Base-by-base conservation (phyloP, 2,797 vertebrate species). In the Tenualosa thibaudeaui region DNA sequence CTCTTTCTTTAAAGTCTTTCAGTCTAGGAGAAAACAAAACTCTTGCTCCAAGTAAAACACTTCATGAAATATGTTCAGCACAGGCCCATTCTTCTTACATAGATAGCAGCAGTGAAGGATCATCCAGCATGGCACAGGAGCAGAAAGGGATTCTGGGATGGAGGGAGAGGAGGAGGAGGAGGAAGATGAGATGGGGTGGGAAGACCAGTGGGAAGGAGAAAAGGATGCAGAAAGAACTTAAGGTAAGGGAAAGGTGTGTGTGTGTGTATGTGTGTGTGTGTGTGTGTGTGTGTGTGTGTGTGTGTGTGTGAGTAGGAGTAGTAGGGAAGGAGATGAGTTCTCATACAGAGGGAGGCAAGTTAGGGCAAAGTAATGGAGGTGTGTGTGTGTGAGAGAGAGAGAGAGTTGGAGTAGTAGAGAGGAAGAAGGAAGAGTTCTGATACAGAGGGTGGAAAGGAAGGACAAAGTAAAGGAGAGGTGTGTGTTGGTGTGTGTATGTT, bases 391-490 rank as follows among this genome's bases (percentile, higher is more conserved):
- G 31, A n/a, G n/a, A n/a, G n/a, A n/a, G n/a, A n/a, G 51, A 9
- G 51, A 13, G 51, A 9, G 81, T 53, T 75, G 81, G 84, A 83
- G 85, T 82, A 65, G 84, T 87, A 65, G 81, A 82, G 86, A 82
- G 88, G 15, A 86, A 89, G 91, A 87, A 90, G 93, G 91, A 91
- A 91, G 91, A 71, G 65, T 71, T 71, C 12, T 31, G 65, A 31
- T 40, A 40, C 15, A 13, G 13, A 71, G 65, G 13, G 87, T 87
- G 89, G 89, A 87, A 88, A 87, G 78, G 56, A 43, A 7, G 19
- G 40, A 37, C 43, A 71, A 40, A 24, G n/a, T 65, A 26, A 65
- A 65, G 58, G 75, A 78, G 15, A 15, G 84, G 17, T 17, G 53
- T 54, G 12, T 54, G 53, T 54, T 15, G 17, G 53, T 54, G 53